Conservation (phyloP, 2,888 invertebrate genomes). For the Parnassius mnemosyne region DNA sequence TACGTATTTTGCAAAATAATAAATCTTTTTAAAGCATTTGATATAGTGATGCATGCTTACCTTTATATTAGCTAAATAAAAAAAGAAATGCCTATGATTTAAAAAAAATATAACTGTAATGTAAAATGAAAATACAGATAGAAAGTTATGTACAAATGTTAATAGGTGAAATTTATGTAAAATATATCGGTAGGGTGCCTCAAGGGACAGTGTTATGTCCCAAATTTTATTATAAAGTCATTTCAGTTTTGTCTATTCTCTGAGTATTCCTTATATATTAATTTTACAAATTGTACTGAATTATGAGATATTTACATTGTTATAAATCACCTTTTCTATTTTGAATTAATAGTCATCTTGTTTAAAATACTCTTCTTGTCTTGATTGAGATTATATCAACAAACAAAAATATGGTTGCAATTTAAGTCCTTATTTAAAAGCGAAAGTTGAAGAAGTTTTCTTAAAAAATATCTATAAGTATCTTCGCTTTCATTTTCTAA, state of each 20-base stretch:
- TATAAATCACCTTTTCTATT: not conserved
- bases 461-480: too few relatives aligned
- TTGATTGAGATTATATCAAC: too few relatives aligned
- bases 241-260: too few relatives aligned
- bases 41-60: constrained; percentile 51
- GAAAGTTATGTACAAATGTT: not conserved
- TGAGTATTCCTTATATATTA: not conserved
- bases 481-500: too few relatives aligned
- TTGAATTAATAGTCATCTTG: not conserved
- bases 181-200: not conserved
- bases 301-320: not conserved
- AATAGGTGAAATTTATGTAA: not conserved
- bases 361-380: not conserved
- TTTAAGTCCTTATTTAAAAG: too few relatives aligned
- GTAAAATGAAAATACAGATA: not conserved
- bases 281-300: too few relatives aligned
- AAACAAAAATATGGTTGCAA: too few relatives aligned
- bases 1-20: constrained; percentile 28
- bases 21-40: constrained; percentile 43
- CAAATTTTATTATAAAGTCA: not conserved
- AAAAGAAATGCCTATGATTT: not conserved
- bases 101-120: not conserved
- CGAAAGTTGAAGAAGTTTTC: too few relatives aligned
- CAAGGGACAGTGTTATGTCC: constrained; percentile 2
- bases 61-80: constrained; percentile 20